Base-by-base conservation (phyloP, 2,888 invertebrate species). In the Erebia palarica region DNA sequence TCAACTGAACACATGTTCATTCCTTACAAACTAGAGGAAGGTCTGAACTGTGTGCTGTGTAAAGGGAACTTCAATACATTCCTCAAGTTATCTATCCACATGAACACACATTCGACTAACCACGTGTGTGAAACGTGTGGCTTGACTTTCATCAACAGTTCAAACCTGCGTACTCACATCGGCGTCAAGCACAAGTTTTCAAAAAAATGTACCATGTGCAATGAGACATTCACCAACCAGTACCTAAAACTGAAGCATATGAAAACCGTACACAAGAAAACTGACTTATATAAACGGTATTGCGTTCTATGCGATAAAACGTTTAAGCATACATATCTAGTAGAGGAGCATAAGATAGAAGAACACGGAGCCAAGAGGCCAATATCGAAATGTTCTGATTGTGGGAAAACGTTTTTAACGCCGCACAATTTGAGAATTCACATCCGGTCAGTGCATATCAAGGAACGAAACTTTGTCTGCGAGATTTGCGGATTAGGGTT, bases 81-180 rank as follows among this genome's bases (percentile, higher is more conserved):
- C 13, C 51, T 68, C 0, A 51, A 53, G 18, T 21, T 73, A 27
- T 78, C 81, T 0, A 79, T 82, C 3, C 87, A 87, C 44, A 87
- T 87, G 87, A 84, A 87, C 47, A 72, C 68, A 0, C 87, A 87
- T 70, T 86, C 80, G 8, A 79, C 76, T 0, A 81, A 83, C 57
- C 82, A 87, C 55, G 82, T 87, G 0, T 87, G 87, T 5, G 87
- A 87, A 8, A 80, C 76, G 0, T 87, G 87, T 55, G 87, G 86
- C 0, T 68, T 75, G 0, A 81, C 82, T 0, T 87, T 81, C 68
- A 85, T 83, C 0, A 87, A 85, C 51, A 75, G 84, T 0, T 10
- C 79, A 0, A 84, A 84, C 51, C 70, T 89, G 2, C 74, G 85
- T 1, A 75, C 77, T 9, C 89, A 89, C 18, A 63, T 13, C 18